A percentile compares a stretch with the other conserved stretches of the same genome.
Conservation (phyloP, 2,888 invertebrate species). For the Melipona bicolor region DNA sequence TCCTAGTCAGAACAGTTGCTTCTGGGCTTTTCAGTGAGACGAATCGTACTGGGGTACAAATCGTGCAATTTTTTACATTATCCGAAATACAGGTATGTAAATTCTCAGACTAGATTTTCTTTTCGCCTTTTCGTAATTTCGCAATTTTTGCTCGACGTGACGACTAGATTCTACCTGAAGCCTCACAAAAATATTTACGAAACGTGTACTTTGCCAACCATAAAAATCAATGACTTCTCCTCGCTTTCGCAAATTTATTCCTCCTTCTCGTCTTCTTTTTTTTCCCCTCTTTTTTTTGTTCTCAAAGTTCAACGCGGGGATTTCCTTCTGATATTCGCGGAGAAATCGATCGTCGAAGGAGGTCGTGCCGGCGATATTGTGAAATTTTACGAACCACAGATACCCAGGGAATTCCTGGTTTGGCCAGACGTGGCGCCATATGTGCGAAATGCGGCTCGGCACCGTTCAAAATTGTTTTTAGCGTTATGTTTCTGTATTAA, state of each 20-base stretch:
- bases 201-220: background rate
- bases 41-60: too few relatives aligned
- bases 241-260: background rate
- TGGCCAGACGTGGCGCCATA: slow-evolving; percentile 64
- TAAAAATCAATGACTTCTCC: slow-evolving; percentile 24
- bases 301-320: slow-evolving; percentile 1
- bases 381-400: slow-evolving; percentile 74
- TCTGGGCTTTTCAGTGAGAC: too few relatives aligned
- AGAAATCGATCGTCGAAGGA: slow-evolving; percentile 52
- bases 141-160: background rate
- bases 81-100: background rate
- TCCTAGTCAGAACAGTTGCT: too few relatives aligned
- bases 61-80: background rate
- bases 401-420: slow-evolving; percentile 48
- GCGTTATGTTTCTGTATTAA: slow-evolving; percentile 77
- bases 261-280: background rate
- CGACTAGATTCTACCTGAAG: slow-evolving; percentile 4
- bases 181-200: background rate
- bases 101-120: too few relatives aligned
- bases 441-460: slow-evolving; percentile 64
- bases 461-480: slow-evolving; percentile 62
- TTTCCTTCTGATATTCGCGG: slow-evolving; percentile 31
- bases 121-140: too few relatives aligned
- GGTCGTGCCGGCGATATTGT: slow-evolving; percentile 67
- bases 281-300: background rate